A percentile compares a stretch with the other conserved stretches of the same genome.
phyloP scores from a whole-genome alignment of 2,113 vertebrate genomes.

The Hirundichthys speculiger region DNA sequence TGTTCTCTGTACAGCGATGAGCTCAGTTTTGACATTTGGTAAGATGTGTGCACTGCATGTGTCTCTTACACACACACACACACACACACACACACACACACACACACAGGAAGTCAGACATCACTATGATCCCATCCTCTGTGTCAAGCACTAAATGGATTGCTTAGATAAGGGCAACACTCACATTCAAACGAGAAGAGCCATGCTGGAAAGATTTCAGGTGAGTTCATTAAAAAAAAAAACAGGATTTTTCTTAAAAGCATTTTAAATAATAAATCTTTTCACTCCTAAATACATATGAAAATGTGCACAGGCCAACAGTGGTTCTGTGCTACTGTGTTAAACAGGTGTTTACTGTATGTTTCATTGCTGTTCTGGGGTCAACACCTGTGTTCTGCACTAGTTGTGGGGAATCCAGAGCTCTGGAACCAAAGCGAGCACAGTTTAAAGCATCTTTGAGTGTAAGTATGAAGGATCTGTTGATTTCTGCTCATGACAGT shows the following conservation, averaged over 20 bases:
- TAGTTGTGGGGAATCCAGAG: slow-evolving; percentile 49
- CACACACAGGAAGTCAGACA: slow-evolving; percentile 65
- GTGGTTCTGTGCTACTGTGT: slow-evolving; percentile 26
- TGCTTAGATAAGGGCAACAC: background rate
- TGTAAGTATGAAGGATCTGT: too few relatives aligned
- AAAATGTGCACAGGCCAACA: slow-evolving; percentile 1
- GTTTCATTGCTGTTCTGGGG: slow-evolving; percentile 18
- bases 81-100: slow-evolving; percentile 44
- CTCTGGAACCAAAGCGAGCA: slow-evolving; percentile 4
- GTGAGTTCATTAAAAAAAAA: background rate
- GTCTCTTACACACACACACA: slow-evolving; percentile 40
- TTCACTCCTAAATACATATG: background rate
- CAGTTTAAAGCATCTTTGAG: background rate
- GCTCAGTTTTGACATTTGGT: slow-evolving; percentile 63
- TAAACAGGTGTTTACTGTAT: slow-evolving; percentile 51
- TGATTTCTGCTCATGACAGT: too few relatives aligned
- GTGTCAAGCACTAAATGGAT: slow-evolving; percentile 14
- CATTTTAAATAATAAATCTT: background rate
- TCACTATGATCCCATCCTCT: slow-evolving; percentile 38
- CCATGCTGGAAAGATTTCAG: background rate
- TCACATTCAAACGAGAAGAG: background rate
- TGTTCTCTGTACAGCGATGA: slow-evolving; percentile 54
- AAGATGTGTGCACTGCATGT: slow-evolving; percentile 31
- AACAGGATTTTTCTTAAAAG: background rate
- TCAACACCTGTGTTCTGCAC: slow-evolving; percentile 65